Evolutionary conservation across 2,888 invertebrate species (phyloP).

Genomic region (Keiferia lycopersicella): DNA sequence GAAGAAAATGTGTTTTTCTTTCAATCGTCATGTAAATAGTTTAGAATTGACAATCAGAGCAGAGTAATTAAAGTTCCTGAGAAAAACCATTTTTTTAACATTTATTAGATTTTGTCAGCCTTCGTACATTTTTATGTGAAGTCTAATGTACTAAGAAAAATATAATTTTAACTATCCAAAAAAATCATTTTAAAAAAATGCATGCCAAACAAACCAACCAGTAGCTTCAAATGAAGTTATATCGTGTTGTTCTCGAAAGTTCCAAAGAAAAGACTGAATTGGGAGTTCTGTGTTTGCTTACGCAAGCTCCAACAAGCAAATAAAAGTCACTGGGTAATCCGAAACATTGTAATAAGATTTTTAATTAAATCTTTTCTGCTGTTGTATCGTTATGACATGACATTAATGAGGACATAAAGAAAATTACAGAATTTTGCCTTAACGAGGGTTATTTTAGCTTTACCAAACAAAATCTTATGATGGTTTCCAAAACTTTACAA

Average conservation of each 20-base stretch:
- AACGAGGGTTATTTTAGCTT: constrained; percentile 20
- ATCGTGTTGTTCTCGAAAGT: neutral
- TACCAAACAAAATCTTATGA: neutral
- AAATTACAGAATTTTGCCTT: constrained; percentile 18
- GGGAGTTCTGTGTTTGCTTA: neutral
- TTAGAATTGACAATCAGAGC: too few relatives aligned
- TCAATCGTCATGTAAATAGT: neutral
- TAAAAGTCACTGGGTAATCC: constrained; percentile 22
- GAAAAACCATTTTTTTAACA: too few relatives aligned
- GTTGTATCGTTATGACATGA: constrained; percentile 18
- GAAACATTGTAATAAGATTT: constrained; percentile 24
- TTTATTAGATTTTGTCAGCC: too few relatives aligned
- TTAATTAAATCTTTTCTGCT: constrained; percentile 22
- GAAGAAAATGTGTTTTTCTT: neutral
- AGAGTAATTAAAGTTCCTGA: too few relatives aligned
- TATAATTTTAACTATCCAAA: too few relatives aligned
- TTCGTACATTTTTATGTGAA: too few relatives aligned
- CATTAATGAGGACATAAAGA: constrained; percentile 21
- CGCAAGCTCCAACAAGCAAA: constrained; percentile 11
- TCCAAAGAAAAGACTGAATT: neutral
- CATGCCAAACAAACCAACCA: neutral
- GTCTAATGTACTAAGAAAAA: too few relatives aligned
- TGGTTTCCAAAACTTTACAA: neutral
- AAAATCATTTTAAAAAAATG: too few relatives aligned
- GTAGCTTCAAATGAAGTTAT: neutral